Evolutionary conservation across 2,113 vertebrate genomes (phyloP).

Genomic region (Microcebus murinus): DNA sequence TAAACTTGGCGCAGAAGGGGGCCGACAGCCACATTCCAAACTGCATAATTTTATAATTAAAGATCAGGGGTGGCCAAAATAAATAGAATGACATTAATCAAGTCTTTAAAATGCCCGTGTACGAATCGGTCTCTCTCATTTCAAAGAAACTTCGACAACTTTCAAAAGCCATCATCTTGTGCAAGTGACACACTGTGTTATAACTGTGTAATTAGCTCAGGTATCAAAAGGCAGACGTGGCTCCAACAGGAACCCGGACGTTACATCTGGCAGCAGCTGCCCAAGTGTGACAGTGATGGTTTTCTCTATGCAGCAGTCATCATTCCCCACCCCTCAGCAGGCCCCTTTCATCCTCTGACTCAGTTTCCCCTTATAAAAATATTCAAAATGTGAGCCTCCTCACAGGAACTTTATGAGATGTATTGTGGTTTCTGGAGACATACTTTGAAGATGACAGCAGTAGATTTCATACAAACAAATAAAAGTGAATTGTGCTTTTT

Average conservation of each 20-base stretch:
- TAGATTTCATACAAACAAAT: neutral
- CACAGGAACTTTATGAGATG: neutral
- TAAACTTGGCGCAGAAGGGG: neutral
- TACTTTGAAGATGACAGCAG: conserved; percentile 38
- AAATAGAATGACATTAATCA: conserved; percentile 58
- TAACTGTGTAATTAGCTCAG: conserved; percentile 40
- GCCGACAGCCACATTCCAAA: neutral
- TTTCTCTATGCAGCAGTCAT: neutral
- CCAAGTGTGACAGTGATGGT: rapidly evolving
- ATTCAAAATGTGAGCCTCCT: neutral
- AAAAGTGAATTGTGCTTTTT: neutral
- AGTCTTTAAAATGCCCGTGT: conserved; percentile 31
- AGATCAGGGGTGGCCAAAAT: conserved; percentile 63
- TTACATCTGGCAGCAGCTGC: neutral
- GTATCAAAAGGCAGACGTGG: neutral
- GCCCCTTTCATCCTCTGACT: neutral
- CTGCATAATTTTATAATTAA: conserved; percentile 64
- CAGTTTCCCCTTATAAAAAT: conserved; percentile 37
- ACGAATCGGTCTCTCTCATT: conserved; percentile 49
- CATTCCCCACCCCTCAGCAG: neutral
- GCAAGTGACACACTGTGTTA: neutral
- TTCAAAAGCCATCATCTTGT: conserved; percentile 36
- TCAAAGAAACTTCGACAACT: conserved; percentile 34
- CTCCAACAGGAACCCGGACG: neutral
- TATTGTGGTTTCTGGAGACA: neutral